phyloP scores from a whole-genome alignment of 92 coral and sea anemone species.

The Parazoanthus atlanticus region DNA sequence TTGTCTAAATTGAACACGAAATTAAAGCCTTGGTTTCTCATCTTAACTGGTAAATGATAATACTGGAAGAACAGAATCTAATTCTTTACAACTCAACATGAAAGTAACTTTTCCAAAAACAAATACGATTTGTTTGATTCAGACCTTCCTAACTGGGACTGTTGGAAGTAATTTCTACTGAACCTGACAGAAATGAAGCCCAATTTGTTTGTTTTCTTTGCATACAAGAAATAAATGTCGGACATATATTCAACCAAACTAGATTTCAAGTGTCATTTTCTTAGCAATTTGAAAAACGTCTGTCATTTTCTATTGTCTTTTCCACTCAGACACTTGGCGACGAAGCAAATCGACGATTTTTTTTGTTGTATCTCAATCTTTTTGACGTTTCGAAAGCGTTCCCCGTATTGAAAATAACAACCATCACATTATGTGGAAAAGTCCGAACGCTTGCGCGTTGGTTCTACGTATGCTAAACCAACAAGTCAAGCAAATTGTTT shows the following conservation, averaged over 20 bases:
- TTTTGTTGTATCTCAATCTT: too few species aligned
- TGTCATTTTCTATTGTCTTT: background rate
- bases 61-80: background rate
- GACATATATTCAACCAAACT: background rate
- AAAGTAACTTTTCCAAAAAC: background rate
- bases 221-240: conserved; percentile 19
- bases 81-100: background rate
- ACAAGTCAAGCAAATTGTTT: background rate
- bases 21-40: background rate
- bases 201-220: background rate
- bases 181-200: background rate
- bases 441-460: background rate
- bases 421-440: too few species aligned
- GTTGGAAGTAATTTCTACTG: background rate
- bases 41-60: conserved; percentile 1
- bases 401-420: too few species aligned
- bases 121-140: background rate
- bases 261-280: background rate
- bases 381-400: background rate
- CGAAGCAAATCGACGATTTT: background rate
- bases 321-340: too few species aligned
- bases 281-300: background rate
- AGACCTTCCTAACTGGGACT: background rate
- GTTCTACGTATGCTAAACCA: background rate
- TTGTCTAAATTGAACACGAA: background rate